Evolutionary conservation across 2,797 vertebrate species (phyloP), one percentile per base, ranked within the genome.

Genomic region (Cichlasoma orientale): DNA sequence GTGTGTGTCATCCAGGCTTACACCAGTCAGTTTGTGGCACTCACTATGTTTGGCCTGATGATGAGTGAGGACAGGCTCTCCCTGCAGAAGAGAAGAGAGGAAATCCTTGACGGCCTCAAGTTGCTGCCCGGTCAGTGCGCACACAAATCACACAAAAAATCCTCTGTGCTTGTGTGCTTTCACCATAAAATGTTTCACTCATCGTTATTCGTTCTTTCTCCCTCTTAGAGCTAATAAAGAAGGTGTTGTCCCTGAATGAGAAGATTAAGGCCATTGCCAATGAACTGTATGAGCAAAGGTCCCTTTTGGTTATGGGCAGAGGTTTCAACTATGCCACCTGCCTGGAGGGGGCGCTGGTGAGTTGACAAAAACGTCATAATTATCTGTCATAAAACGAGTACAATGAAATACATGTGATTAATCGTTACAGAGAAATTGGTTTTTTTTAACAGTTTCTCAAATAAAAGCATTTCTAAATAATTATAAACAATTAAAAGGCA

Each of bases 281-380:
- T 61, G 97, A 99, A 80, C 93, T 99, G 59, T 96, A 97, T 90
- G 93, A 97, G 59, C 96, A 99, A 81, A 96, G 82, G 81, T 99
- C 98, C 0, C 95, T 99, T 29, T 91, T 99, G 87, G 97, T 99
- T 63, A 99, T 99, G 98, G 98, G 98, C 3, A 95, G 98, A 83
- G 98, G 98, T 11, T 98, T 96, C 91, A 97, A 99, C 93, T 99
- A 99, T 0, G 97, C 98, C 74, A 99, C 98, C 0, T 99, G 98
- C 89, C 95, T 99, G 33, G 98, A 99, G 95, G 98, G 98, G 92
- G 98, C 98, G 21, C 92, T 99, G 97, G 98, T 99, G 95, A 93
- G 96, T 94, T 23, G 25, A 38, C 25, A 44, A 27, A 50, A 69
- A 41, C 7, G 5, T 16, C 2, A 66, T 18, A 56, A 7, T 66